Evolutionary conservation across 2,113 vertebrate species (phyloP), one percentile per base, ranked within the genome.

Genomic region (Callithrix jacchus): DNA sequence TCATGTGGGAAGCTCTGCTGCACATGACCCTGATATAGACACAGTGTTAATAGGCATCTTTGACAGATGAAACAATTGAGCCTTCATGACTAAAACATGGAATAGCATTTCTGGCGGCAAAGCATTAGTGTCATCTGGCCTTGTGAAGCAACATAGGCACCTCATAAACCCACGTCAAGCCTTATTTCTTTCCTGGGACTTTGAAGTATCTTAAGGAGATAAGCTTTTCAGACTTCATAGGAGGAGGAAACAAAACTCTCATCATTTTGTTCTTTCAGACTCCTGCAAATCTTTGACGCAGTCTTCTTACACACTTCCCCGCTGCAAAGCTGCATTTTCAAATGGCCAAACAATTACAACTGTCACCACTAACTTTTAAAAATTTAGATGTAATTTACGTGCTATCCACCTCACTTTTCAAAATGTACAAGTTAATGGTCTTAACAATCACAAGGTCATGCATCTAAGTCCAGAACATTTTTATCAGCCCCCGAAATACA

Each of bases 1-100:
- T 30, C 21, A 1, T 11, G 1, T 21, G 16, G n/a, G n/a, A n/a
- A n/a, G n/a, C 11, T 37, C 2, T 68, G 35, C 3, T 21, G 20
- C 17, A 3, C 21, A 40, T 6, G 20, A 73, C 14, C 3, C 37
- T n/a, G 11, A 1, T 16, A 3, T 47, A 70, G 14, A 73, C 49
- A 35, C 40, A 23, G 23, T 5, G 27, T n/a, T 18, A 35, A 16
- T 27, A 52, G 8, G 12, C n/a, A 32, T 73, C 52, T 27, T 27
- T 66, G n/a, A 40, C 13, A 74, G 42, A 52, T 66, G 12, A 89
- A 74, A 79, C 20, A 13, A 40, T n/a, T 68, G 8, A 11, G 30
- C 10, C 37, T 85, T 85, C 6, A 18, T n/a, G 40, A 89, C 27
- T 49, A 35, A 71, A 93, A 66, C 49, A 84, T 1, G 8, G n/a